phyloP scores from a whole-genome alignment of 2,797 vertebrate genomes.

The Coreius guichenoti region DNA sequence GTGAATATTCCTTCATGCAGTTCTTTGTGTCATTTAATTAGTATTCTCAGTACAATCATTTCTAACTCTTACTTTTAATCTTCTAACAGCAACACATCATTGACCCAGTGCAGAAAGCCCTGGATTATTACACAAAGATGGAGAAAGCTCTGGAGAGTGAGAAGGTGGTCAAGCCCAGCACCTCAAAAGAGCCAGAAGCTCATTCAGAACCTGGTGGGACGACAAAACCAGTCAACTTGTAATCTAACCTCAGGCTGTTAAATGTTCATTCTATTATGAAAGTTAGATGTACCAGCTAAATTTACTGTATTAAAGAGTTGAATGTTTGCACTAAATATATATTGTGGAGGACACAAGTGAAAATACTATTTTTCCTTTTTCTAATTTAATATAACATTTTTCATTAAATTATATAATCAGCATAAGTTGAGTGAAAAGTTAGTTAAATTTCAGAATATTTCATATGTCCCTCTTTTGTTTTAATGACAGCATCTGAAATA shows the following conservation, averaged over 20 bases:
- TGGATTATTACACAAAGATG: slow-evolving; percentile 85
- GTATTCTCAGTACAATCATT: neutral
- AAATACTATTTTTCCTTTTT: neutral
- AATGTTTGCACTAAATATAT: neutral
- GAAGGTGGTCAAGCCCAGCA: slow-evolving; percentile 62
- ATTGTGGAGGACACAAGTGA: neutral
- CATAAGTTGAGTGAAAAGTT: neutral
- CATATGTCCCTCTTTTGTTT: neutral
- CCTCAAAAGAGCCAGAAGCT: slow-evolving; percentile 40
- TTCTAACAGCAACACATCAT: slow-evolving; percentile 80
- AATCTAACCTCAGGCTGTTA: neutral
- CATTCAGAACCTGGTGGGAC: slow-evolving; percentile 18
- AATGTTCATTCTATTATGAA: neutral
- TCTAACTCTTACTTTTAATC: neutral
- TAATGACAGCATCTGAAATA: neutral
- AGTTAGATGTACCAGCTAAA: neutral
- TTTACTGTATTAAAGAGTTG: neutral
- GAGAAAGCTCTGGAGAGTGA: slow-evolving; percentile 79
- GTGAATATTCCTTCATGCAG: neutral
- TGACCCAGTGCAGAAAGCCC: slow-evolving; percentile 79
- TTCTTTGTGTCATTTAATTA: neutral
- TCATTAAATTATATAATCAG: neutral
- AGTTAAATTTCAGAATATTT: neutral
- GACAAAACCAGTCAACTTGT: slow-evolving; percentile 41
- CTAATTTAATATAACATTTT: neutral